Base-by-base conservation (phyloP, 2,113 vertebrate genomes). In the Sylvietta virens region DNA sequence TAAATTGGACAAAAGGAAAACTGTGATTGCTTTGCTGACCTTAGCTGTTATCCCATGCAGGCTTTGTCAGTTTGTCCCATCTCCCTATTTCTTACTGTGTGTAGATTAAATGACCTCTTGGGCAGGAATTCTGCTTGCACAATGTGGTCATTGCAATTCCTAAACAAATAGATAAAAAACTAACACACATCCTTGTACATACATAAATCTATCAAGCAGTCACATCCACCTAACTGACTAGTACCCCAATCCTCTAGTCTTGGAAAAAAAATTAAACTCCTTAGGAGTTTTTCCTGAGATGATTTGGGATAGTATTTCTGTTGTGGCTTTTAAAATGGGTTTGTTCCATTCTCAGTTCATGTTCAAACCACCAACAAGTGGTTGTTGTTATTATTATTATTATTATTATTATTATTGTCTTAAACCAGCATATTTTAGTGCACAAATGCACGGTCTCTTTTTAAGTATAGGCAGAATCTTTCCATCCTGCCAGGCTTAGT, bases 401-500 rank as follows among this genome's bases (percentile, higher is more conserved):
- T 92, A 64, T 15, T 84, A 79, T 79, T 73, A 73, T 77, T 78
- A 95, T 87, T 82, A 88, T 51, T 58, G 31, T 78, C 86, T 88
- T 93, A 94, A 96, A 90, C 1, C 80, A 93, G 21, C 57, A 90
- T 44, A 51, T 47, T 81, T 92, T 67, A 81, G 51, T 78, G 57
- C 69, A 62, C 35, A 94, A 83, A 91, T 76, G 50, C 35, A 45
- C 0, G 0, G 10, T 53, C n/a, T 81, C 44, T 71, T 86, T 91
- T 86, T 61, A 85, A 95, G 58, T 39, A 81, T 10, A 30, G 78
- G 28, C 51, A 96, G 54, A 89, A 62, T 31, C 2, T 82, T 94
- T 92, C 57, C 56, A 76, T 79, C 19, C 79, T 92, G n/a, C 60
- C 82, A 96, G 57, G n/a, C 82, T 93, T 92, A 71, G 44, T 76